Conservation (phyloP, 2,797 vertebrate species). For the Dryobates pubescens region DNA sequence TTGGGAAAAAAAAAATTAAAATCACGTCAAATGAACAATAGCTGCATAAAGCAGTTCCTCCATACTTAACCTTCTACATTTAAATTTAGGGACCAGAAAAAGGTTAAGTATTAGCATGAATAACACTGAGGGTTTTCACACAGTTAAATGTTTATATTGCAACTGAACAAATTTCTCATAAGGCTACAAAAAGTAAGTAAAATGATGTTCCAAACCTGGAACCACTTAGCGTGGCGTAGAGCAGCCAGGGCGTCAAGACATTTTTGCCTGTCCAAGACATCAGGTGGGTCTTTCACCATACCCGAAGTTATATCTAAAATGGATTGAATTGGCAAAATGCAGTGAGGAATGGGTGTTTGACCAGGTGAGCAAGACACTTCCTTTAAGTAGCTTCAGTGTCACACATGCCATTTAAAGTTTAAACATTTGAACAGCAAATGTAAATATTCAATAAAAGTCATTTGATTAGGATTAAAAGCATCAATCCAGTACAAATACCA, state of each 20-base stretch:
- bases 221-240: conserved; percentile 99
- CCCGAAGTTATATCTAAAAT: conserved; percentile 99
- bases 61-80: conserved; percentile 68
- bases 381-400: conserved; percentile 93
- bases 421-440: conserved; percentile 17
- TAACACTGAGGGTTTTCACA: conserved; percentile 87
- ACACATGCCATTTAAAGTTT: conserved; percentile 89
- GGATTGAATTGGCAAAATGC: conserved; percentile 99
- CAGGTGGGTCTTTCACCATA: conserved; percentile 99
- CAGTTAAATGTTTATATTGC: conserved; percentile 80
- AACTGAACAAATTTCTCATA: conserved; percentile 91
- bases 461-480: conserved; percentile 7
- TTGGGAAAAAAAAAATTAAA: conserved; percentile 71
- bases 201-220: conserved; percentile 99
- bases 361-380: conserved; percentile 96
- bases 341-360: conserved; percentile 99
- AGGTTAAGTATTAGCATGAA: conserved; percentile 76
- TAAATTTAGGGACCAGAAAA: conserved; percentile 75
- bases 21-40: conserved; percentile 72
- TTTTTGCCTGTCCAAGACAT: conserved; percentile 99
- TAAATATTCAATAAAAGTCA: conserved; percentile 19
- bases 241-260: conserved; percentile 99
- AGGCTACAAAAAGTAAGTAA: conserved; percentile 99
- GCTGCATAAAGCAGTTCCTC: conserved; percentile 77
- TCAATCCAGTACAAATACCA: conserved; percentile 23